Base-by-base conservation (phyloP, 2,888 invertebrate genomes). In the Nomada ferruginata region DNA sequence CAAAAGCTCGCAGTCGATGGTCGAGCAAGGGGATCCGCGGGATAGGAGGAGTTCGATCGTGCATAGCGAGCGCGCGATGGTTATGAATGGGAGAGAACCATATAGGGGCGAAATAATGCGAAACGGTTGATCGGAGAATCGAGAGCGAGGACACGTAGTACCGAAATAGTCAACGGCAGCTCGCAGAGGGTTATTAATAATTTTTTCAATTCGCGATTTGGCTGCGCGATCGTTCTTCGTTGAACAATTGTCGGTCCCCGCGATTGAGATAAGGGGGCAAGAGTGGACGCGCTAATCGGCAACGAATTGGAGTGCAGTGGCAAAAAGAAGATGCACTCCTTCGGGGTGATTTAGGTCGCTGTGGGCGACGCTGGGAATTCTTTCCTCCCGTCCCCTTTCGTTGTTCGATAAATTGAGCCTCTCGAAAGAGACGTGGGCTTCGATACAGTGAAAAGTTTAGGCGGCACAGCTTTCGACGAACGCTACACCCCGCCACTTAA, bases 161-260 rank as follows among this genome's bases (percentile, higher is more conserved):
- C 66, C 61, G 61, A 78, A 77, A 68, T 53, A 60, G 76, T 78
- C 65, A 26, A 78, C 57, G 50, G 47, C 76, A 42, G 53, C 52
- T 10, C 13, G 53, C 52, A 44, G 44, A 29, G 52, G 29, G 70
- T 52, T 74, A 68, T 68, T 74, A 68, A 74, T 74, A 68, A 68
- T 74, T 59, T 47, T 47, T 50, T 9, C 18, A n/a, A 60, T 57
- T 60, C 42, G 65, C 29, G 47, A 42, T 47, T 59, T 11, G 60
- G 68, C 55, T 18, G 9, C 68, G 44, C 36, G 15, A 36, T 5
- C n/a, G 66, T 23, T 57, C 23, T 23, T 42, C 29, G n/a, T 23
- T n/a, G 42, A 18, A 36, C 36, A 7, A 36, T 36, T 23, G 44
- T 53, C 42, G 7, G 23, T 44, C 47, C 15, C 1, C 47, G 47